Base-by-base conservation (phyloP, 2,797 vertebrate genomes). In the Myripristis jacobus region DNA sequence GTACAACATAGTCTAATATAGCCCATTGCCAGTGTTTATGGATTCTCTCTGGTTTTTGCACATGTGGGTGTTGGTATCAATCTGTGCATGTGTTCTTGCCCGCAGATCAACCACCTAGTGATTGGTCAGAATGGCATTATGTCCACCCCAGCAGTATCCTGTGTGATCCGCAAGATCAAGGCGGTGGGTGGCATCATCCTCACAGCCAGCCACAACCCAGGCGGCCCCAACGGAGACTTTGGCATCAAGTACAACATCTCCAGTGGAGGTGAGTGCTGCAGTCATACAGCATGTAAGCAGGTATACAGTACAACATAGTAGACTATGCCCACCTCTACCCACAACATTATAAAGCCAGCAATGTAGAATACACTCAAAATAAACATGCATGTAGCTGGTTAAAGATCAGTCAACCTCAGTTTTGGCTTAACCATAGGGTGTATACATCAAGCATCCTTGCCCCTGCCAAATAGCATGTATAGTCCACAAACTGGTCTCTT, bases 211-310 rank as follows among this genome's bases (percentile, higher is more conserved):
- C 97, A 99, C 92, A 99, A 99, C 87, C 98, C 97, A 0, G 97
- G 98, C 1, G 98, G 98, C 10, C 97, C 98, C 81, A 95, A 72
- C 66, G 98, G 98, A 69, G 97, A 99, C 84, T 99, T 99, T 79
- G 98, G 98, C 80, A 99, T 99, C 83, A 99, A 99, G 66, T 99
- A 96, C 89, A 99, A 99, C 84, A 99, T 93, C 75, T 92, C 97
- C 82, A 99, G 95, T 31, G 98, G 97, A 95, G 98, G 98, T 97
- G 75, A 92, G 75, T 57, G 1, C 11, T 13, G 36, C 15, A 15
- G 36, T 13, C 36, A 15, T 29, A 36, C 1, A 11, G 34, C 8
- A 11, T 13, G 4, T 15, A 13, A 41, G 36, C 12, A 36, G 34
- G 2, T 36, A 36, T 36, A 36, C 34, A 1, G 10, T 36, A 36